Evolutionary conservation across 64 coral and sea anemone genomes (phyloP).

Genomic region (Montipora capricornis): DNA sequence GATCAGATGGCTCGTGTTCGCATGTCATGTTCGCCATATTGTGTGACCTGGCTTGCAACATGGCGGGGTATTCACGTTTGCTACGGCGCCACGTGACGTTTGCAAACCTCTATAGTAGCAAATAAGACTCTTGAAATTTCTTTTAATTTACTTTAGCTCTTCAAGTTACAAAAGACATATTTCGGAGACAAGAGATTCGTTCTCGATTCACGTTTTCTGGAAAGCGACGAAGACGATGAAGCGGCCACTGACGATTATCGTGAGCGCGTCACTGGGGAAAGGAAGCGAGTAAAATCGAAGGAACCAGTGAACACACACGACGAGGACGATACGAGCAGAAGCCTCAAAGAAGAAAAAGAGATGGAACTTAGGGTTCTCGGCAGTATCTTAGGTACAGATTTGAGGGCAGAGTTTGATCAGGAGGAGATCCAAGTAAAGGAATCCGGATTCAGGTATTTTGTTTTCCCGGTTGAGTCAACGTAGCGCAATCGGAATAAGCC

Average conservation of each 20-base stretch:
- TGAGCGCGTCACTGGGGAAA: background rate
- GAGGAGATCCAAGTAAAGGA: background rate
- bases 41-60: too few species aligned
- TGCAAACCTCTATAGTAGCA: too few species aligned
- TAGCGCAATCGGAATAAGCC: too few species aligned
- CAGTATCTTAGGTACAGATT: conserved; percentile 70
- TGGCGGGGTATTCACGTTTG: too few species aligned
- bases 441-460: conserved; percentile 12
- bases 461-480: background rate
- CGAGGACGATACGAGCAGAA: conserved; percentile 66
- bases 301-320: background rate
- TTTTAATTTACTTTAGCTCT: conserved; percentile 58
- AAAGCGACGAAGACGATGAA: conserved; percentile 79
- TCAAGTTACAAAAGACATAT: conserved; percentile 84
- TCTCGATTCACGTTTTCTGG: conserved; percentile 82
- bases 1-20: too few species aligned
- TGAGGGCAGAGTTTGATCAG: conserved; percentile 1
- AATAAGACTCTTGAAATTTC: background rate
- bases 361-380: conserved; percentile 81
- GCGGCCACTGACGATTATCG: background rate
- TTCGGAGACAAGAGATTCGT: conserved; percentile 86
- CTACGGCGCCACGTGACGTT: too few species aligned
- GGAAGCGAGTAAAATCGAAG: background rate
- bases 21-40: too few species aligned
- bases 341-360: conserved; percentile 69